A percentile compares a stretch with the other conserved stretches of the same genome.
Evolutionary conservation across 2,113 vertebrate species (phyloP).

Genomic region (Colinus virginianus): DNA sequence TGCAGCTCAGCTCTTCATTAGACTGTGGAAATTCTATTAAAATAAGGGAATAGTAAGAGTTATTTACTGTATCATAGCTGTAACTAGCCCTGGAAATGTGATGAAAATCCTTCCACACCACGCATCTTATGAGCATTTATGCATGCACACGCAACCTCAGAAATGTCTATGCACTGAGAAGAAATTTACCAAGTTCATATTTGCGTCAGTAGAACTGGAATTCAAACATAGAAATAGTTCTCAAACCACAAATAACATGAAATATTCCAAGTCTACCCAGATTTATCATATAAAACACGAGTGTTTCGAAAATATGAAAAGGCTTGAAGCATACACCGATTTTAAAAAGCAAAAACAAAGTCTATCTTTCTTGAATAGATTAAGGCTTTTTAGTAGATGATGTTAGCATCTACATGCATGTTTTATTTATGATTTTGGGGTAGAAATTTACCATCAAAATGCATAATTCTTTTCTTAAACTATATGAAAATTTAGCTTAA

Average conservation of each 20-base stretch:
- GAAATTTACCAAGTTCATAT: background rate
- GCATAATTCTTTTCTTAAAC: background rate
- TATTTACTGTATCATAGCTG: background rate
- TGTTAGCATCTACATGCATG: background rate
- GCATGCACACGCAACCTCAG: background rate
- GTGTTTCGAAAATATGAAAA: background rate
- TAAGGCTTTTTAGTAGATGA: background rate
- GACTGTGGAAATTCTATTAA: background rate
- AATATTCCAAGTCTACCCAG: background rate
- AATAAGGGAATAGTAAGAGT: background rate
- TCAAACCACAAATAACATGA: background rate
- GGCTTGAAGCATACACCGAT: background rate
- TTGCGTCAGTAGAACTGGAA: background rate
- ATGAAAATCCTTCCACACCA: background rate
- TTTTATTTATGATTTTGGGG: conserved; percentile 3
- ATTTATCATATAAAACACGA: background rate
- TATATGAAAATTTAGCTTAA: background rate
- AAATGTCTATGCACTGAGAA: background rate
- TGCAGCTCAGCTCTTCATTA: background rate
- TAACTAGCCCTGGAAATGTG: background rate
- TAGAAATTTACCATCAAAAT: background rate
- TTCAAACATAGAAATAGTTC: background rate
- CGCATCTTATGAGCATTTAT: fast-evolving
- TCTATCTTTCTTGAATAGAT: background rate
- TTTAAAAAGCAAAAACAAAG: background rate